phyloP scores from a whole-genome alignment of 2,888 invertebrate genomes.

The Cryptocephalus primarius region DNA sequence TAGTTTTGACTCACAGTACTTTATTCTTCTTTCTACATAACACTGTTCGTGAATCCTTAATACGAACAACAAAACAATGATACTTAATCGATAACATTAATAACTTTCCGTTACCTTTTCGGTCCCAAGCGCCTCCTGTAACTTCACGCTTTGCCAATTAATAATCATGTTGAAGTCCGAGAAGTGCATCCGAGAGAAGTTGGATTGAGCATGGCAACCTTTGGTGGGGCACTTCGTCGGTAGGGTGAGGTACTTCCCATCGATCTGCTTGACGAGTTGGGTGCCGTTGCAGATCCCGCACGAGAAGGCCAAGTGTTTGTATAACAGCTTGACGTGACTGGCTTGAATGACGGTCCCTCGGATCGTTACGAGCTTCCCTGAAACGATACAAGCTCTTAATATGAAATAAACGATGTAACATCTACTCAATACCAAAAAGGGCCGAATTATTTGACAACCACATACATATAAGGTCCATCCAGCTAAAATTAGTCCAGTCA shows the following conservation, averaged over 20 bases:
- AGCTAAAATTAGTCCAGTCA: too few relatives aligned
- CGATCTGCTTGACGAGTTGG: conserved; percentile 55
- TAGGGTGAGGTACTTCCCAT: conserved; percentile 47
- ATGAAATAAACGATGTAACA: not conserved
- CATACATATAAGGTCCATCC: too few relatives aligned
- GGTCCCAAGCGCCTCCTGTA: conserved; percentile 67
- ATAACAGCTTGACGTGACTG: conserved; percentile 60
- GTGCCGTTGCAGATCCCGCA: conserved; percentile 57
- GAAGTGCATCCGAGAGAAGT: conserved; percentile 51
- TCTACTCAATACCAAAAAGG: not conserved
- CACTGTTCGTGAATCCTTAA: too few relatives aligned
- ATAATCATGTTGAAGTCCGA: conserved; percentile 64
- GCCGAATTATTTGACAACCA: too few relatives aligned
- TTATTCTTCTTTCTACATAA: too few relatives aligned
- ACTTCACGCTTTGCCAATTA: conserved; percentile 68
- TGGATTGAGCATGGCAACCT: conserved; percentile 47
- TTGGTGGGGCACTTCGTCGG: conserved; percentile 47
- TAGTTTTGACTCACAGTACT: too few relatives aligned
- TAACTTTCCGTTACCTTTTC: conserved; percentile 43
- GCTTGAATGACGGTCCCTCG: conserved; percentile 79
- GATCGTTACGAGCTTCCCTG: conserved; percentile 66
- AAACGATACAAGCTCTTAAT: conserved; percentile 10
- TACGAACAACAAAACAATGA: too few relatives aligned
- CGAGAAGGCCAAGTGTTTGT: conserved; percentile 67
- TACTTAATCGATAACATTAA: not conserved